Evolutionary conservation across 2,888 invertebrate genomes (phyloP), one percentile per base, ranked within the genome.

Genomic region (Mesorhabditis belari): DNA sequence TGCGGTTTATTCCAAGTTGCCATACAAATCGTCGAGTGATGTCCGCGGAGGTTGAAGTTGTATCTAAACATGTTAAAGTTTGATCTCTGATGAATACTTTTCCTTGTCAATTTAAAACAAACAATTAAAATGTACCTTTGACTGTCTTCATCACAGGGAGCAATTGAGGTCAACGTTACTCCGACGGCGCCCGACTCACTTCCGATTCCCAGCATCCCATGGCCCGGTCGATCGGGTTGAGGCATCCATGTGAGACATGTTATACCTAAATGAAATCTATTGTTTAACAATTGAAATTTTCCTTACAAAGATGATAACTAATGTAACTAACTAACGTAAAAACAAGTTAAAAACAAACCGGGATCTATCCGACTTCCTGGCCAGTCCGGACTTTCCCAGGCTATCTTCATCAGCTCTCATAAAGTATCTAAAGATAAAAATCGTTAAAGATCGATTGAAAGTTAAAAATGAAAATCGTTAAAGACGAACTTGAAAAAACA

Each of bases 1-100:
- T 94, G 95, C 0, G 93, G 92, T 82, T 92, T 92, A 85, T 96
- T 96, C 96, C 96, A 96, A 84, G 92, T 91, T 35, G 95, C 95
- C 62, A 68, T 67, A 9, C 63, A 58, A 25, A 74, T 70, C 5
- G 63, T 51, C 24, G 67, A 67, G 54, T 94, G 87, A 83, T 96
- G 96, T 54, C 95, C 95, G 67, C 96, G 87, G 65, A 96, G 86
- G 84, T 96, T 96, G 85, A 94, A 96, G 85, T 96, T 96, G 74
- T 76, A 73, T 9, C 79, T 63, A 29, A 4, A 12, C 35, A 58
- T 19, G 4, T n/a, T 9, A 19, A 19, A n/a, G 19, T 50, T 50
- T 21, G 12, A 9, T 50, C 51, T 50, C n/a, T n/a, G n/a, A n/a
- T n/a, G n/a, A n/a, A n/a, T n/a, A n/a, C n/a, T n/a, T n/a, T n/a